Evolutionary conservation across 2,888 invertebrate genomes (phyloP), one percentile per base, ranked within the genome.

Genomic region (Bellardia bayeri): DNA sequence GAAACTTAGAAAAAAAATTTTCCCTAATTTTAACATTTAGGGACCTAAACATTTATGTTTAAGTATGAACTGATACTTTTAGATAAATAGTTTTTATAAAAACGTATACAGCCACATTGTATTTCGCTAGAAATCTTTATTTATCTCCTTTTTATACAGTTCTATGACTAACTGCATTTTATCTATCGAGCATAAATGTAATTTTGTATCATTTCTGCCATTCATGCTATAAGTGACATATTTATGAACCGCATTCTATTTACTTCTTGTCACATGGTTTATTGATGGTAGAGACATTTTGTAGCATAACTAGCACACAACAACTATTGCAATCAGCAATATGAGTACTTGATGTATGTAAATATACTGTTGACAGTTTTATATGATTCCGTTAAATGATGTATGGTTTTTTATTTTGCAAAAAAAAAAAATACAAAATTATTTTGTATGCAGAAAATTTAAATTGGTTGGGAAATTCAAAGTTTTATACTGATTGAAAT

Each of bases 281-380:
- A 69, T 69, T 75, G 63, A 56, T 75, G 54, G 63, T n/a, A 16
- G n/a, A 37, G 71, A 84, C 69, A 78, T 37, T 78, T 74, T 66
- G 56, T 66, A 61, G 42, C 69, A 45, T 23, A 14, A 63, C 63
- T 56, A 61, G 42, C 13, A 16, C 30, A 49, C 11, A 42, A 58
- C 74, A 69, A 54, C 16, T 51, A 69, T 64, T 33, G 51, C 74
- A 69, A 76, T 49, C 71, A 76, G 63, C 58, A 76, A 56, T 37
- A 58, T 61, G 56, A 63, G 69, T 51, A 45, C 51, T 79, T 85
- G 76, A 85, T 82, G 64, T 54, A 75, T 75, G 85, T 64, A 75
- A 82, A 87, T 85, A 71, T 40, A 74, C 69, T 87, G 82, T 58
- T 87, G 87, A 87, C 87, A 85, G 79, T 85, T 81, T 81, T 82